Evolutionary conservation across 2,888 invertebrate species (phyloP).

Genomic region (Polylopha cassiicola): DNA sequence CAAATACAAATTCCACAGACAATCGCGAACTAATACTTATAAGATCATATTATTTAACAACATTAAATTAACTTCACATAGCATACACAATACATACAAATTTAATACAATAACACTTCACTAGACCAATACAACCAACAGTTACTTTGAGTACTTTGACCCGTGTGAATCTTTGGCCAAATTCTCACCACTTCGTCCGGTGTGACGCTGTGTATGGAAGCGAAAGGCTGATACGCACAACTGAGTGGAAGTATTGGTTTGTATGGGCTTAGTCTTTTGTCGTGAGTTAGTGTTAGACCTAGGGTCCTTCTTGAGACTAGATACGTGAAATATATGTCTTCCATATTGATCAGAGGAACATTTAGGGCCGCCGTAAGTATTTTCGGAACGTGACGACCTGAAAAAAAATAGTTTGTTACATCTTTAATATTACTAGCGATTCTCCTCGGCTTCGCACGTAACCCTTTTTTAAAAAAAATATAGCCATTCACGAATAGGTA

Average conservation of each 20-base stretch:
- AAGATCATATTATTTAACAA: no score
- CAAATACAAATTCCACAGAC: no score
- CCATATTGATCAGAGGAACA: slow-evolving; percentile 80
- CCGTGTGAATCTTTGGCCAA: slow-evolving; percentile 40
- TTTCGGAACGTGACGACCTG: slow-evolving; percentile 48
- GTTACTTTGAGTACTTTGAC: slow-evolving; percentile 18
- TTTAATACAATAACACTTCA: slow-evolving; percentile 39
- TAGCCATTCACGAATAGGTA: no score
- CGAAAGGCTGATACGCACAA: slow-evolving; percentile 49
- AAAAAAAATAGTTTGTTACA: slow-evolving; percentile 23
- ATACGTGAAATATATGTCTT: slow-evolving; percentile 85
- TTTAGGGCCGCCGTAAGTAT: slow-evolving; percentile 73
- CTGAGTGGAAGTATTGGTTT: slow-evolving; percentile 36
- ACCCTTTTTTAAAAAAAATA: background rate
- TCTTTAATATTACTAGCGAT: background rate
- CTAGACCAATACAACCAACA: slow-evolving; percentile 37
- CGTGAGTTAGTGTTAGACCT: slow-evolving; percentile 73
- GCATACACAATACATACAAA: no score
- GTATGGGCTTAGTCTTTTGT: slow-evolving; percentile 68
- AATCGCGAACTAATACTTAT: no score
- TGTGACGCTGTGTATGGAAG: slow-evolving; percentile 42
- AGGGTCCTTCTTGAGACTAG: slow-evolving; percentile 77
- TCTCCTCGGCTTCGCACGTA: background rate
- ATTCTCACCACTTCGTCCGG: slow-evolving; percentile 38
- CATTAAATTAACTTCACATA: no score